A percentile compares a stretch with the other conserved stretches of the same genome.
Conservation (phyloP, 2,797 vertebrate genomes). For the Takifugu rubripes region DNA sequence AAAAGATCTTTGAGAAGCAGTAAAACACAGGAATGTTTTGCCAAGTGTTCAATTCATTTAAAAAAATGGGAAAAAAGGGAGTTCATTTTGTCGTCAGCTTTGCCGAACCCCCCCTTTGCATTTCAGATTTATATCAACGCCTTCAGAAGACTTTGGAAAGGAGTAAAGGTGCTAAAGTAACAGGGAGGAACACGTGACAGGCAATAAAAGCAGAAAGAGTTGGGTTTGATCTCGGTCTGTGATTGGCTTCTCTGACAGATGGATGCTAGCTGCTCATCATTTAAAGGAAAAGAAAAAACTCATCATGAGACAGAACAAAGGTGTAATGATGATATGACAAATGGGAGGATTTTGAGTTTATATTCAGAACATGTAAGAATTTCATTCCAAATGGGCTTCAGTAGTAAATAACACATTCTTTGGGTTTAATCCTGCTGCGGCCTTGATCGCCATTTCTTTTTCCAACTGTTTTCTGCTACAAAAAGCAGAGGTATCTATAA, state of each 20-base stretch:
- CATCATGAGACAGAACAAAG: not conserved
- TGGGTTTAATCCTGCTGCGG: no score
- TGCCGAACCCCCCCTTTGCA: not conserved
- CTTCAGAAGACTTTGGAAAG: not conserved
- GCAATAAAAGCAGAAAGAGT: not conserved
- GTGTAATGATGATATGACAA: no score
- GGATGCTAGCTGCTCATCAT: not conserved
- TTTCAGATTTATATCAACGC: not conserved
- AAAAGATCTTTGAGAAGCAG: conserved; percentile 16
- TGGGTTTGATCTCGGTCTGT: not conserved
- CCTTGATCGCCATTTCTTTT: no score
- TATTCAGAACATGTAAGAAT: no score
- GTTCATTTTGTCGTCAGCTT: no score
- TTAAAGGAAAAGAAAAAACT: not conserved
- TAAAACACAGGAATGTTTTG: conserved; percentile 1
- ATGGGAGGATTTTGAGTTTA: no score
- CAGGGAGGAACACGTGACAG: not conserved
- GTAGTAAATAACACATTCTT: no score
- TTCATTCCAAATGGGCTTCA: no score
- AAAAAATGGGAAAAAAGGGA: not conserved
- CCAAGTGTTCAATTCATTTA: conserved; percentile 3
- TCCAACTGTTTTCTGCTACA: no score
- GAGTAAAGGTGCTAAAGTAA: conserved; percentile 3
- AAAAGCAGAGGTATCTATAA: no score
- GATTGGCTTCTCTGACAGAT: conserved; percentile 3